Conservation (phyloP, 2,797 vertebrate genomes). For the Oreochromis mossambicus region DNA sequence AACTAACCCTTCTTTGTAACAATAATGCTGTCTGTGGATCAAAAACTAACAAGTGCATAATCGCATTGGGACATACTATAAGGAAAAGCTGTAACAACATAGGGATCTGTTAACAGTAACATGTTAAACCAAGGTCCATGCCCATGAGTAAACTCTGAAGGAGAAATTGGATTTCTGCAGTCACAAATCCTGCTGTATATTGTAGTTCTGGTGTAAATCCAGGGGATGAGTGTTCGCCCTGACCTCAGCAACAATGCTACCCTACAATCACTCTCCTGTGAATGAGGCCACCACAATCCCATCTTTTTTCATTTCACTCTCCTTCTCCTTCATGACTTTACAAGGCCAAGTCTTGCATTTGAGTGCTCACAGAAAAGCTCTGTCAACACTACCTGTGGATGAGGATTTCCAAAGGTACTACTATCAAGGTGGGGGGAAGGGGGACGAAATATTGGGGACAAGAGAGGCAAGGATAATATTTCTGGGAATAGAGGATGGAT, state of each 20-base stretch:
- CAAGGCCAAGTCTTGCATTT: background rate
- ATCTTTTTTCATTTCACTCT: conserved; percentile 21
- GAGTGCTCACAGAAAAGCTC: conserved; percentile 12
- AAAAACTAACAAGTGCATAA: background rate
- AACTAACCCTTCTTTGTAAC: background rate
- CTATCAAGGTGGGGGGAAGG: conserved; percentile 17
- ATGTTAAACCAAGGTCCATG: background rate
- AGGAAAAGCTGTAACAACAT: background rate
- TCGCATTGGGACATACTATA: background rate
- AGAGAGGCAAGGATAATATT: background rate
- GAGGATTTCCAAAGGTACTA: conserved; percentile 57
- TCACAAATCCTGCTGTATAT: conserved; percentile 16
- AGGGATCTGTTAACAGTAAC: background rate
- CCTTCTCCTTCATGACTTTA: conserved; percentile 17
- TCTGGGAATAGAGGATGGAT: background rate
- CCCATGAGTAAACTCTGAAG: background rate
- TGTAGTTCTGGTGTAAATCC: conserved; percentile 27
- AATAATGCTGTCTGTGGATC: background rate
- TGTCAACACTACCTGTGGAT: conserved; percentile 23
- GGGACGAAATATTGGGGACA: background rate
- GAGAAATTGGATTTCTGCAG: conserved; percentile 16
- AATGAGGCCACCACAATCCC: conserved; percentile 1
- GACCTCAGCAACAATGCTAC: conserved; percentile 42
- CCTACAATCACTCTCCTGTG: conserved; percentile 11
- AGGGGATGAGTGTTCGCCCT: conserved; percentile 29